Evolutionary conservation across 35 echinoderm and acorn worm species (phyloP).

Genomic region (Apostichopus parvimensis): DNA sequence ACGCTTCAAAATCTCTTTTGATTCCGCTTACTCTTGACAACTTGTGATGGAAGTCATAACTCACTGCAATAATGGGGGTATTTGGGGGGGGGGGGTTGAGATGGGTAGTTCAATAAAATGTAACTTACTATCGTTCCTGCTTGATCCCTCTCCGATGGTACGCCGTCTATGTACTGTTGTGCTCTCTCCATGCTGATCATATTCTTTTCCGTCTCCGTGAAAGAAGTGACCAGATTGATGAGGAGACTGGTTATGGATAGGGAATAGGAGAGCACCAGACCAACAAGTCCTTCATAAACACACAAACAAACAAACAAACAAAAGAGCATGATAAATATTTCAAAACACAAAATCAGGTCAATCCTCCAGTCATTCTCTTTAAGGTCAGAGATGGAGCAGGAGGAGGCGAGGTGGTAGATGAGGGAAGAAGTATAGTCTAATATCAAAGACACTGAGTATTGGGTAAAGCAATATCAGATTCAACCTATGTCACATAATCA

Average conservation of each 20-base stretch:
- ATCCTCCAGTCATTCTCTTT: too few species aligned
- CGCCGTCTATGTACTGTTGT: conserved; percentile 80
- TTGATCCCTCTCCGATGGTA: conserved; percentile 66
- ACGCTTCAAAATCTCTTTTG: too few species aligned
- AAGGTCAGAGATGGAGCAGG: too few species aligned
- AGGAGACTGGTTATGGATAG: conserved; percentile 88
- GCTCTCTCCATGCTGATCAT: conserved; percentile 97
- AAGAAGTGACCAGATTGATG: conserved; percentile 64
- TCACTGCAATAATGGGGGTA: too few species aligned
- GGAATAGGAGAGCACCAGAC: conserved; percentile 90
- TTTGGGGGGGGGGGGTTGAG: not conserved
- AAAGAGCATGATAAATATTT: not conserved
- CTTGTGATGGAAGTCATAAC: too few species aligned
- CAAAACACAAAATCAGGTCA: too few species aligned
- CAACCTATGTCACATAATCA: too few species aligned
- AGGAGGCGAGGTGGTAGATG: too few species aligned
- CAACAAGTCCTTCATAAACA: conserved; percentile 78
- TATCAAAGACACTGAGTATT: too few species aligned
- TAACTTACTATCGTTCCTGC: conserved; percentile 55
- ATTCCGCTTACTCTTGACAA: too few species aligned
- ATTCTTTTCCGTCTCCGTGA: conserved; percentile 92
- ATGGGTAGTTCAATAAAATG: not conserved
- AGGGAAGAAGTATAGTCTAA: too few species aligned
- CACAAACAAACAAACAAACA: not conserved
- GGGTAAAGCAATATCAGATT: too few species aligned